Base-by-base conservation (phyloP, 2,797 vertebrate genomes). In the Chiroxiphia lanceolata region DNA sequence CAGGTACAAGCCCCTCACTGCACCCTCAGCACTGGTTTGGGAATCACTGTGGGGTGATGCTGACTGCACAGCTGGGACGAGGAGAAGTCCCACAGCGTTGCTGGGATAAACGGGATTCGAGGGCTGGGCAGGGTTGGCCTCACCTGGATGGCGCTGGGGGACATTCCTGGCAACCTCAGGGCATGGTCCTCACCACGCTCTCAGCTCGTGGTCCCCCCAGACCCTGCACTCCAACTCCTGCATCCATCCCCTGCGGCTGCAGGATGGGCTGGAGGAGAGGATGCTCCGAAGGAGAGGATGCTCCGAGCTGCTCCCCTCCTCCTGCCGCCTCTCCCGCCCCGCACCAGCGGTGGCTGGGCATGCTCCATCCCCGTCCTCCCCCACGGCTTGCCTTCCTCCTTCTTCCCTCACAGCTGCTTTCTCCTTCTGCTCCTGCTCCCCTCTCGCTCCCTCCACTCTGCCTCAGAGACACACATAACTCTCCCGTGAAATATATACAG, bases 401-500 rank as follows among this genome's bases (percentile, higher is more conserved):
- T 59, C 81, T 82, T 92, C 72, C 90, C 89, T 96, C 92, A 48
- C 98, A 98, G 97, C 97, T 98, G 97, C 97, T 71, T 92, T 94
- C 96, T 96, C 98, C 98, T 97, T 98, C 97, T 98, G 98, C 97
- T 97, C 79, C 25, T 90, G 94, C 93, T 95, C 93, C 88, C 90
- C 68, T 88, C 96, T 86, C 69, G 59, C 97, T 96, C 95, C 96
- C 97, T 97, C 86, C 84, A 72, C 97, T 97, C 97, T 97, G 97
- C 98, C 98, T 98, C 87, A 93, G 98, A 98, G 98, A 98, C 97
- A 96, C 67, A 96, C 97, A 97, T 98, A 98, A 98, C 98, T 98
- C 97, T 98, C 98, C 98, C 94, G 96, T 98, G 98, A 98, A 98
- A 98, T 98, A 98, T 98, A 98, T 98, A 97, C 98, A 98, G 98